Evolutionary conservation across 64 coral and sea anemone genomes (phyloP).

Genomic region (Astreopora myriophthalma): DNA sequence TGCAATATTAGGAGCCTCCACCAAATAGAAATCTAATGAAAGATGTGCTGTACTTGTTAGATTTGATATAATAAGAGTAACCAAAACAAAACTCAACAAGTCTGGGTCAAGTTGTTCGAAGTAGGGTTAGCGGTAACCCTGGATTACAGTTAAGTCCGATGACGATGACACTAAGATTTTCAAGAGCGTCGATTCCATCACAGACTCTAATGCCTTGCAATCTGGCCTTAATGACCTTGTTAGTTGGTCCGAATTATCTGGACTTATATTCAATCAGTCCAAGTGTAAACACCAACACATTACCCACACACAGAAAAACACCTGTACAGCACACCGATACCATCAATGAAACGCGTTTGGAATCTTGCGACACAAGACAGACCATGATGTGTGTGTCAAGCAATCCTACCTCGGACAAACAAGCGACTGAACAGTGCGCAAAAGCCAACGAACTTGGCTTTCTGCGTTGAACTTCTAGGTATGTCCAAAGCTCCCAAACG

Average conservation of each 20-base stretch:
- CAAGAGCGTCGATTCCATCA: not conserved
- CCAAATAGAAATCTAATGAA: too few relatives aligned
- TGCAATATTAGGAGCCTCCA: too few relatives aligned
- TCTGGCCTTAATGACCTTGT: not conserved
- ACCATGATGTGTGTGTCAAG: conserved; percentile 56
- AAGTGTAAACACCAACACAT: not conserved
- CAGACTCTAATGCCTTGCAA: not conserved
- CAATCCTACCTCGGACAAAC: conserved; percentile 58
- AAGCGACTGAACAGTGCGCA: conserved; percentile 4
- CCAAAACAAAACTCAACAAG: too few relatives aligned
- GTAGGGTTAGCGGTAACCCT: too few relatives aligned
- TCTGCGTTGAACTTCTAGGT: conserved; percentile 3
- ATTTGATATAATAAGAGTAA: too few relatives aligned
- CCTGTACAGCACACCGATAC: not conserved
- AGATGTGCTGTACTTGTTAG: too few relatives aligned
- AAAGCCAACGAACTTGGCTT: conserved; percentile 43
- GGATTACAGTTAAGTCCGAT: too few relatives aligned
- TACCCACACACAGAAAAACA: not conserved
- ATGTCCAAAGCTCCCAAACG: not conserved
- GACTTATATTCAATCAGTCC: not conserved
- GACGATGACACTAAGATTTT: not conserved
- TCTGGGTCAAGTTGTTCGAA: too few relatives aligned
- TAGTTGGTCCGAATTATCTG: not conserved
- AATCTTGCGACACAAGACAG: conserved; percentile 64
- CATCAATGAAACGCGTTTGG: conserved; percentile 56